phyloP scores from a whole-genome alignment of 2,113 vertebrate species.

The Ictidomys tridecemlineatus region DNA sequence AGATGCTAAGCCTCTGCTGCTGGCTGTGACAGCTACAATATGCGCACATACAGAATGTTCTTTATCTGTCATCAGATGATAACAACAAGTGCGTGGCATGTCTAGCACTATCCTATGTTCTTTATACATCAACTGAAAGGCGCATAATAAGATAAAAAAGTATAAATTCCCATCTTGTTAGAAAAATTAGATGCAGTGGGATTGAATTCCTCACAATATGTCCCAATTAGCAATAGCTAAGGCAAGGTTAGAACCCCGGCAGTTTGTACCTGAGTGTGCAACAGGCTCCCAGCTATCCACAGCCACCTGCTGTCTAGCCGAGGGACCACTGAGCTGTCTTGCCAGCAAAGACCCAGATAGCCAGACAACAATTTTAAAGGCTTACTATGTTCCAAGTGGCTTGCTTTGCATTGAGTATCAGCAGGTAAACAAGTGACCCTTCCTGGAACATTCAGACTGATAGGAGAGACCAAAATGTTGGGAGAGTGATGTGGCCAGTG shows the following conservation, averaged over 20 bases:
- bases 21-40: too few relatives aligned
- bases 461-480: not conserved
- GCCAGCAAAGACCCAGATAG: not conserved
- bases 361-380: not conserved
- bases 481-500: not conserved
- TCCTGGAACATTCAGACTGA: not conserved
- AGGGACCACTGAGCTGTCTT: not conserved
- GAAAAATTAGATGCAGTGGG: not conserved
- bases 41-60: too few relatives aligned
- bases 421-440: not conserved
- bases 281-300: not conserved
- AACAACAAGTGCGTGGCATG: not conserved
- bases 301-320: not conserved
- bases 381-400: not conserved
- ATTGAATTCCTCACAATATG: not conserved
- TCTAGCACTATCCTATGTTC: not conserved
- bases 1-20: too few relatives aligned
- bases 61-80: not conserved
- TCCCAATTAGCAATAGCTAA: not conserved
- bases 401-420: not conserved
- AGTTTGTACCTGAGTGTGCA: accelerated
- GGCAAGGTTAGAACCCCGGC: not conserved
- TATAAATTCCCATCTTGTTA: not conserved
- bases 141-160: not conserved
- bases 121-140: not conserved